Evolutionary conservation across 2,113 vertebrate species (phyloP).

Genomic region (Barbus barbus): DNA sequence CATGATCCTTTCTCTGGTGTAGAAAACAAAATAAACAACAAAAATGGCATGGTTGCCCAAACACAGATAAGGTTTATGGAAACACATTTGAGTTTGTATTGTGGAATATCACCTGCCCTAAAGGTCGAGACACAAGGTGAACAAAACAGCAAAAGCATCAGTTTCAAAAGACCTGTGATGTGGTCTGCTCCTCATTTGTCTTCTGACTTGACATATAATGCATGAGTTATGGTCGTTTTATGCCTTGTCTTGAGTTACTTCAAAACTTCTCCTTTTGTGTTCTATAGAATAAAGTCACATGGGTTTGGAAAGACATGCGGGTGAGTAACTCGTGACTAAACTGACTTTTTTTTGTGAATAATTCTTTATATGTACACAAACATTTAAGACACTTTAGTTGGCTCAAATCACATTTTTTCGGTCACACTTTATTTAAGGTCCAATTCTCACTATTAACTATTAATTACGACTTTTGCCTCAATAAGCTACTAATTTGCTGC

Average conservation of each 20-base stretch:
- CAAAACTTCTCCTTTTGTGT: background rate
- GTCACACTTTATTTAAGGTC: no score
- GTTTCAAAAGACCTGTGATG: background rate
- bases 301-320: no score
- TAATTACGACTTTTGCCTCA: no score
- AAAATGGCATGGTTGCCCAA: background rate
- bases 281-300: no score
- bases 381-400: background rate
- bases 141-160: background rate
- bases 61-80: background rate
- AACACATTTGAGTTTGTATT: background rate
- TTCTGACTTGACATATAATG: background rate
- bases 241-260: background rate
- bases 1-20: background rate
- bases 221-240: background rate
- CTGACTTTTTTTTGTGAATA: no score
- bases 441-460: no score
- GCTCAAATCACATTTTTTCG: no score
- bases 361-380: background rate
- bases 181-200: background rate
- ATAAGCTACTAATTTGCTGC: no score
- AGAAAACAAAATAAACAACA: background rate
- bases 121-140: background rate
- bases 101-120: background rate
- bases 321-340: no score